Evolutionary conservation across 1,140 invertebrate genomes (phyloP).

Genomic region (Ephestia elutella): DNA sequence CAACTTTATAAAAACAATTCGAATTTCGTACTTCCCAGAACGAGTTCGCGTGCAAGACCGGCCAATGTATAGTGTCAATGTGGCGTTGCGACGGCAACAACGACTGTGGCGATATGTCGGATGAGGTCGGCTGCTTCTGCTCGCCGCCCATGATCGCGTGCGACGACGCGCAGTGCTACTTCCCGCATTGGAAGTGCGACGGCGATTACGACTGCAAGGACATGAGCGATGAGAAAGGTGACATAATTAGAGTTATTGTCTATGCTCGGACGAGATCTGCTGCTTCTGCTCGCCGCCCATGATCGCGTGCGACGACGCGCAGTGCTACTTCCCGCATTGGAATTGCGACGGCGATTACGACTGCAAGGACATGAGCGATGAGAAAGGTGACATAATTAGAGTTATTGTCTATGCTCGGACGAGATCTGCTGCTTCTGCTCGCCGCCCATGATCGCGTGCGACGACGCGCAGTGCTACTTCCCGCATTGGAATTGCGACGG

Average conservation of each 20-base stretch:
- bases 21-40: conserved; percentile 34
- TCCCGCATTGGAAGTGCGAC: conserved; percentile 76
- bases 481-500: conserved; percentile 77
- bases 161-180: conserved; percentile 78
- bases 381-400: conserved; percentile 50
- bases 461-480: conserved; percentile 78
- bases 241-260: conserved; percentile 55
- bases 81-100: conserved; percentile 91
- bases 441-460: conserved; percentile 80
- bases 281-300: conserved; percentile 82
- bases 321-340: conserved; percentile 76
- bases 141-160: conserved; percentile 79
- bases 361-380: conserved; percentile 78
- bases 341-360: conserved; percentile 81
- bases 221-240: conserved; percentile 75
- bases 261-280: conserved; percentile 89
- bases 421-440: conserved; percentile 89
- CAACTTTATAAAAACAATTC: too few relatives aligned
- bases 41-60: conserved; percentile 80
- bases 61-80: conserved; percentile 78
- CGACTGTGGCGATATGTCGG: conserved; percentile 92
- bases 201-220: conserved; percentile 81
- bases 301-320: conserved; percentile 80
- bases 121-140: conserved; percentile 92
- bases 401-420: conserved; percentile 78